phyloP scores from a whole-genome alignment of 1,140 invertebrate species.

The Halotydeus destructor region DNA sequence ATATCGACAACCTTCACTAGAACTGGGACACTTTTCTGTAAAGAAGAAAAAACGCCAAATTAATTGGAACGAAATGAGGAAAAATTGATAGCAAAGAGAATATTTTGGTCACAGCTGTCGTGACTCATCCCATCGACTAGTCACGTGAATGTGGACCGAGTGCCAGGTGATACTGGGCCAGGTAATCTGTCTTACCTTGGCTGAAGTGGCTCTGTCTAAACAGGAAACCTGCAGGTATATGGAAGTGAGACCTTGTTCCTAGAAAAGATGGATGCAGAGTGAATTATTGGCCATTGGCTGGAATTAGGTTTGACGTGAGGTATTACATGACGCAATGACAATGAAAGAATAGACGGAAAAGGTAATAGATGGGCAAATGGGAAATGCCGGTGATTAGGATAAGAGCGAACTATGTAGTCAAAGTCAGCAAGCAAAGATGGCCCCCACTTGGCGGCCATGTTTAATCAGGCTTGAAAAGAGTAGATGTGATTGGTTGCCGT shows the following conservation, averaged over 20 bases:
- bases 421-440: neutral
- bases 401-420: neutral
- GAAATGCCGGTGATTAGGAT: neutral
- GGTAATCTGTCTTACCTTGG: too few relatives aligned
- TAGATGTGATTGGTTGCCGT: neutral
- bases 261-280: neutral
- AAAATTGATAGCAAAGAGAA: neutral
- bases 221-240: conserved; percentile 10
- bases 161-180: too few relatives aligned
- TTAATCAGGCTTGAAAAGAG: neutral
- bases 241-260: conserved; percentile 4
- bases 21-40: conserved; percentile 54
- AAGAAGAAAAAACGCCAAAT: too few relatives aligned
- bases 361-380: neutral
- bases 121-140: too few relatives aligned
- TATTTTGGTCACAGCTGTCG: neutral
- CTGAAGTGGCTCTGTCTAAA: neutral
- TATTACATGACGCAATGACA: neutral
- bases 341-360: neutral
- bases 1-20: conserved; percentile 72
- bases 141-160: too few relatives aligned
- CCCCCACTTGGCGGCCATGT: neutral
- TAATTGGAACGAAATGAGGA: neutral
- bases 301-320: neutral
- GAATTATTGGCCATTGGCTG: neutral